Evolutionary conservation across 2,888 invertebrate genomes (phyloP), one percentile per base, ranked within the genome.

Genomic region (Agonopterix heracliana): DNA sequence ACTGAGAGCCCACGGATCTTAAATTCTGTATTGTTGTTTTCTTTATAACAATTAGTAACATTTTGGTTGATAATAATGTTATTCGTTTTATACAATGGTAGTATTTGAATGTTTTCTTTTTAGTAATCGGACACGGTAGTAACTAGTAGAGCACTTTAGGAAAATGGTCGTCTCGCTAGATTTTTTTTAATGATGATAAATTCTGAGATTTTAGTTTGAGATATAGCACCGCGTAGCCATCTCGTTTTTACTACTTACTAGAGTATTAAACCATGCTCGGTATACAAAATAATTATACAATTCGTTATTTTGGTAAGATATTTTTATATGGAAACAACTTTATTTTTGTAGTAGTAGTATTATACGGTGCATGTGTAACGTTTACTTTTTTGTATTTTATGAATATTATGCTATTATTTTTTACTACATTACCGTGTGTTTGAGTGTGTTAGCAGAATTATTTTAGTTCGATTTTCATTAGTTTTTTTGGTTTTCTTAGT

Each of bases 381-480:
- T 83, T 80, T 75, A 75, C 59, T 71, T 57, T 67, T 74, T 74
- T 70, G 71, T 79, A 78, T 76, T 78, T 82, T 82, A 84, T 83
- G 67, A 79, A 75, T 82, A 84, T 81, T 78, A 78, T 72, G 81
- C 82, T 84, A 82, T 76, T 75, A 72, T 73, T 80, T 53, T 80
- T 79, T 78, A 78, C 63, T 82, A 71, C 72, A 81, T 77, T 85
- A 81, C 77, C 69, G 86, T 84, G 87, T 87, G 88, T 86, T 83
- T 83, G 85, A 78, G 87, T 87, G 87, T 86, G 81, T 85, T 85
- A 86, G 85, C 75, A 76, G 78, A 87, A 87, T 85, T 88, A 87
- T 85, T 86, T 85, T 87, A 86, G 86, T 85, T 86, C 65, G 77
- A 80, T 85, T 82, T 26, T 26, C 26, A 26, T 26, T 81, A 77